phyloP scores from a whole-genome alignment of 2,113 vertebrate species.

The Aythya baeri region DNA sequence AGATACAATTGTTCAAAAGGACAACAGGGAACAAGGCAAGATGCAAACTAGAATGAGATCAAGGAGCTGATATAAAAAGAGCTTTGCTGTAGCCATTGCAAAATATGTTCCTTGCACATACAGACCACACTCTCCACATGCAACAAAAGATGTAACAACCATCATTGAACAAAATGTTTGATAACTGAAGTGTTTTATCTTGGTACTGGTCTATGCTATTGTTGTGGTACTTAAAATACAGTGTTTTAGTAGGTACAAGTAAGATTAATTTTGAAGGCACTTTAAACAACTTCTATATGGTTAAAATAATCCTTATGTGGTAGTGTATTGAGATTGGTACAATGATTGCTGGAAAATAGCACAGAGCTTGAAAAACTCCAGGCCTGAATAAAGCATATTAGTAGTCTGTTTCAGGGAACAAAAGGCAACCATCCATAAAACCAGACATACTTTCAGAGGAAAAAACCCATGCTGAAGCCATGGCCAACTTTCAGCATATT shows the following conservation, averaged over 20 bases:
- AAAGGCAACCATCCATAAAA: slow-evolving; percentile 55
- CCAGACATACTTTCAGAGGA: slow-evolving; percentile 6
- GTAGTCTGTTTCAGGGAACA: slow-evolving; percentile 34
- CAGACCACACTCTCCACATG: background rate
- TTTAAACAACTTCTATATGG: background rate
- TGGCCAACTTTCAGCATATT: slow-evolving; percentile 50
- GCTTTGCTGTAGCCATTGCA: background rate
- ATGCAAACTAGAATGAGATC: background rate
- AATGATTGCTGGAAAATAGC: background rate
- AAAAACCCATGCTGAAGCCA: background rate
- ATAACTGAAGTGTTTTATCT: background rate
- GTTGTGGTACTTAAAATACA: background rate
- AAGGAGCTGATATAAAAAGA: background rate
- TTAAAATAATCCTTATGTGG: background rate
- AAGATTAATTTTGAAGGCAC: background rate
- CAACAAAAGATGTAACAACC: background rate
- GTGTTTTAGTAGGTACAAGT: background rate
- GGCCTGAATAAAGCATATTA: slow-evolving; percentile 15
- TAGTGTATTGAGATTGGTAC: background rate
- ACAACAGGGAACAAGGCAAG: background rate
- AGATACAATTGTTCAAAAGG: background rate
- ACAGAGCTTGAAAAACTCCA: slow-evolving; percentile 10
- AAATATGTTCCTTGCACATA: background rate
- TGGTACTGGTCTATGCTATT: background rate
- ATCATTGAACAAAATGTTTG: background rate